Base-by-base conservation (phyloP, 2,797 vertebrate genomes). In the Champsocephalus esox region DNA sequence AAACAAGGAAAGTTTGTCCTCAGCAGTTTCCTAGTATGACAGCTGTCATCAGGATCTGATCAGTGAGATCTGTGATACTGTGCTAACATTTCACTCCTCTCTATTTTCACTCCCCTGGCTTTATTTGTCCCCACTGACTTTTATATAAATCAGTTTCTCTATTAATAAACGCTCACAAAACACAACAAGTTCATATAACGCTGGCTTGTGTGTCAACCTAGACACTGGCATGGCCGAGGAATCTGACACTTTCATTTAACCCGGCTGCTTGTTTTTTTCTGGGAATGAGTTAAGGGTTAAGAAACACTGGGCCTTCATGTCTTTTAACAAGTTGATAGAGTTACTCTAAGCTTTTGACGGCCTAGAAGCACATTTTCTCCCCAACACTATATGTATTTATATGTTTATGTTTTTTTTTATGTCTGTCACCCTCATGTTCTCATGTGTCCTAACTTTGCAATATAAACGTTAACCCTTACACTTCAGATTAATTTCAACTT, bases 91-190 rank as follows among this genome's bases (percentile, higher is more conserved):
- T 66, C 63, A 16, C 75, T 57, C 78, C 52, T 89, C 72, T 90
- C 87, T 70, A n/a, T 83, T 90, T 91, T 76, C 88, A 83, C 82
- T 68, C 51, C 14, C 46, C 24, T 12, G 34, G 83, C 70, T 86
- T 79, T 68, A 66, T 70, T 73, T 89, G 73, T 70, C 61, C 80
- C 61, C 7, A 1, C 58, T 21, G 58, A 84, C 77, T 87, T 82
- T 84, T 70, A 80, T 75, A 88, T 79, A 70, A 87, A 87, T 74
- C 67, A 51, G 80, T 83, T 90, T 79, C 63, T 86, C 92, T 93
- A 93, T 91, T 91, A 91, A 90, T 93, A 92, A 88, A 80, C 81
- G 1, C 68, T 46, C 46, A 66, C 66, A 67, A 87, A 90, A 89
- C 81, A 82, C 79, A 78, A 82, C 10, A 82, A 17, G 58, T 66